Base-by-base conservation (phyloP, 2,113 vertebrate species). In the Oostethus manadensis region DNA sequence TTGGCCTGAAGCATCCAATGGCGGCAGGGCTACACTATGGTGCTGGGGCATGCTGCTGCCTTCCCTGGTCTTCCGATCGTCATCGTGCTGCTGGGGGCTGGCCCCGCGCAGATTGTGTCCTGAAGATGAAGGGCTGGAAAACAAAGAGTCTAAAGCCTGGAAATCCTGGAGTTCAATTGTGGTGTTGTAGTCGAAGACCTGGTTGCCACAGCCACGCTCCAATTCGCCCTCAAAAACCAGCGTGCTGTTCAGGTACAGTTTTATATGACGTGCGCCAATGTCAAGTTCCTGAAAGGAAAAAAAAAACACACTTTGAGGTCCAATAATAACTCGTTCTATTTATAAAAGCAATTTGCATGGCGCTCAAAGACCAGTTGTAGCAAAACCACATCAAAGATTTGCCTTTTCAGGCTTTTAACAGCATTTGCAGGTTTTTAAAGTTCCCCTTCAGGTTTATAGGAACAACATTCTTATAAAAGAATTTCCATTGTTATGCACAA, bases 201-300 rank as follows among this genome's bases (percentile, higher is more conserved):
- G 83, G 73, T 89, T 91, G 9, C 89, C 93, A 10, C 87, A 89
- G 54, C 93, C 93, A 84, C 88, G 93, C 68, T 89, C 86, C 76
- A 99, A 84, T 54, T 91, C 78, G 0, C 93, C 94, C 51, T 94
- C 92, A 71, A 95, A 98, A 55, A 94, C 82, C 63, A 96, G 80
- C 1, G 79, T 91, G 84, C 92, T 89, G 84, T 97, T 91, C 44
- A 97, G 76, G 29, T 97, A 98, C 16, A 98, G 59, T 78, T 90
- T 94, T 74, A 98, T 86, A 2, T 91, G 86, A 58, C 88, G 92
- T 17, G 89, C 95, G 49, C 94, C 93, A 4, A 93, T 43, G 45
- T 93, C 89, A 50, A 98, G 89, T 50, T 93, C 92, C 97, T 99
- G 26, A 13, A 53, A 42, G 13, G 6, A 68, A 42, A 51, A 2